Base-by-base conservation (phyloP, 2,888 invertebrate species). In the Callinectes sapidus region DNA sequence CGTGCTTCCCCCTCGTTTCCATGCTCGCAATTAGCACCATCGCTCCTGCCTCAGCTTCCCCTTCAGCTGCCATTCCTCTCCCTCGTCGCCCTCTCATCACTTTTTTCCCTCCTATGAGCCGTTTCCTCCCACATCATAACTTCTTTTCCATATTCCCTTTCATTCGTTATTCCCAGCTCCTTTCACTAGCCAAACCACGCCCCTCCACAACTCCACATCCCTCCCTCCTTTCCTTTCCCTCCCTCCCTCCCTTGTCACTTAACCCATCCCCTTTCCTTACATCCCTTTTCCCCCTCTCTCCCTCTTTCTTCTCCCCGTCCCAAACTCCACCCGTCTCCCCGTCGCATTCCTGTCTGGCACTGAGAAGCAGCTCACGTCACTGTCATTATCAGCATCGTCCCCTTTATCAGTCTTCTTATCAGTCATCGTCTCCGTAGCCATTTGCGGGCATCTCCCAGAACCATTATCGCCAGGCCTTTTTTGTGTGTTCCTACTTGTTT, bases 301-400 rank as follows among this genome's bases (percentile, higher is more conserved):
- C 71, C 13, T 77, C 28, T 77, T 28, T 77, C 28, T 77, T 28
- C 71, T 77, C 28, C n/a, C 42, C 86, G 0, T 48, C 48, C 48
- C 86, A 28, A 35, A 14, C 86, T 48, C 87, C 28, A n/a, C 87
- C 54, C 54, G n/a, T 48, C 87, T 39, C 39, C 32, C 28, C 35
- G 23, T 61, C 88, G 13, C 54, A 88, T 55, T 88, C 88, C 55
- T 28, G 32, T 28, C 55, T 88, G 88, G 88, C 88, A 88, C 88
- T 32, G 88, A 88, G 32, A n/a, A 42, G 42, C 87, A 54, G 87
- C 48, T 28, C n/a, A 28, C 87, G 48, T 48, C 42, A 42, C 54
- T 48, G 32, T 88, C 88, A 48, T 61, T 32, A 88, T 54, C 88
- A 16, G 32, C 54, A 88, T 88, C 55, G 88, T 88, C 48, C 16